Conservation (phyloP, 2,797 vertebrate genomes). For the Buphagus erythrorhynchus region DNA sequence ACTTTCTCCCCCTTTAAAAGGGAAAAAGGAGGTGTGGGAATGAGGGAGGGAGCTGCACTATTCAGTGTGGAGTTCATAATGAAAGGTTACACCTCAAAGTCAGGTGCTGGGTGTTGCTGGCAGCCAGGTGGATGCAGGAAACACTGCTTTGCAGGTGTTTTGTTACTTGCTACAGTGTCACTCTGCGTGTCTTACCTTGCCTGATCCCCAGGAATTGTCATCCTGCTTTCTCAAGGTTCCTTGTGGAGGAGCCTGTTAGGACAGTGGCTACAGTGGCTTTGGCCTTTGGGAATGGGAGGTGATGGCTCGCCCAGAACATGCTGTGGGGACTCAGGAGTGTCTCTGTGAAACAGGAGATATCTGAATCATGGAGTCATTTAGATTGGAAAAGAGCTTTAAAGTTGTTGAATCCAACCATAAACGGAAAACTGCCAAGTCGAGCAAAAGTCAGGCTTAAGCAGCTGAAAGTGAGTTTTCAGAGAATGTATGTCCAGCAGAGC, state of each 20-base stretch:
- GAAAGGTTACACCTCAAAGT: not conserved
- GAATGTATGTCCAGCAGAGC: not conserved
- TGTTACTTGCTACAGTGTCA: not conserved
- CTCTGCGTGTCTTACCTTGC: not conserved
- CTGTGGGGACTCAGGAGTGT: not conserved
- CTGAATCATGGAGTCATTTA: not conserved
- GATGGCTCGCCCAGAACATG: not conserved
- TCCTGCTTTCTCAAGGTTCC: not conserved
- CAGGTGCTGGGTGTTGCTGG: not conserved
- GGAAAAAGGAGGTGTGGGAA: not conserved
- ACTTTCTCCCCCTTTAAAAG: not conserved
- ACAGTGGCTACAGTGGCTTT: not conserved
- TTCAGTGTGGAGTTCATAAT: not conserved
- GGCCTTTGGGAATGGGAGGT: not conserved
- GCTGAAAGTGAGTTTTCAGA: not conserved
- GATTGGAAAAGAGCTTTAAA: not conserved
- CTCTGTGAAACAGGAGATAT: not conserved
- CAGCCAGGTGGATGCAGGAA: not conserved
- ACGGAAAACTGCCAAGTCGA: not conserved
- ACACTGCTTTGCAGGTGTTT: not conserved
- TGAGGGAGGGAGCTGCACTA: not conserved
- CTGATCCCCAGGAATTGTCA: not conserved
- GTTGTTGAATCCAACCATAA: accelerated
- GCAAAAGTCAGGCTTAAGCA: not conserved
- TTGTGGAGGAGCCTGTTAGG: not conserved